Conservation (phyloP, 1,140 invertebrate species). For the Zelostemma sp. region DNA sequence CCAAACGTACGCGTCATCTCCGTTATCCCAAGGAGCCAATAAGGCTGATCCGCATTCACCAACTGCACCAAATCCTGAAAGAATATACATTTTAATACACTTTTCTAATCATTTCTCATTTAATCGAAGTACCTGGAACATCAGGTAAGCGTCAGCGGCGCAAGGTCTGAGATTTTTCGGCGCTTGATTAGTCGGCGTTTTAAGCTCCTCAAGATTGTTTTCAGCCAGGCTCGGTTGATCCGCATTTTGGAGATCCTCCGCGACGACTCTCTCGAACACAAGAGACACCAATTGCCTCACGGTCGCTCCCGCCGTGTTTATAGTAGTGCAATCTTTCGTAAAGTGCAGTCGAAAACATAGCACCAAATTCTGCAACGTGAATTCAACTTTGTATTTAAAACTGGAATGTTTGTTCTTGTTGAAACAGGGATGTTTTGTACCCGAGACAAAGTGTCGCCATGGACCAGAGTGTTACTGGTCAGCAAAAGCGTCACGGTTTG, state of each 20-base stretch:
- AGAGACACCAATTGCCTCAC: slow-evolving; percentile 95
- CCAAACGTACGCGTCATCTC: slow-evolving; percentile 98
- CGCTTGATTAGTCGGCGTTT: slow-evolving; percentile 79
- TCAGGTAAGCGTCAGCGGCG: slow-evolving; percentile 94
- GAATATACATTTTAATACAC: too few species aligned
- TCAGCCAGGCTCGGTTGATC: slow-evolving; percentile 62
- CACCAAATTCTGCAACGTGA: slow-evolving; percentile 85
- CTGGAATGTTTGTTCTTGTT: slow-evolving; percentile 5
- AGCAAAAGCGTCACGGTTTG: slow-evolving; percentile 95
- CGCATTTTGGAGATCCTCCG: slow-evolving; percentile 74
- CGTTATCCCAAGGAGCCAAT: slow-evolving; percentile 94
- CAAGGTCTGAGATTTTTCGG: slow-evolving; percentile 88
- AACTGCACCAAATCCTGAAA: slow-evolving; percentile 92
- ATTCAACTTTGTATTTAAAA: slow-evolving; percentile 6
- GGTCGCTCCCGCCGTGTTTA: slow-evolving; percentile 97
- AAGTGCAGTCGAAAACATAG: slow-evolving; percentile 96
- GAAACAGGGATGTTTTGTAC: slow-evolving; percentile 69
- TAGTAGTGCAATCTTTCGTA: slow-evolving; percentile 92
- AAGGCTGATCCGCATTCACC: slow-evolving; percentile 95
- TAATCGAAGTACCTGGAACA: slow-evolving; percentile 93
- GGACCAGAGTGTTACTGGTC: slow-evolving; percentile 93
- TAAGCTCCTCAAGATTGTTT: slow-evolving; percentile 83
- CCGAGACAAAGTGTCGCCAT: slow-evolving; percentile 92
- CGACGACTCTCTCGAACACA: slow-evolving; percentile 94
- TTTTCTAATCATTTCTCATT: too few species aligned